Evolutionary conservation across 1,140 invertebrate species (phyloP).

Genomic region (Drosophila tsacasi): DNA sequence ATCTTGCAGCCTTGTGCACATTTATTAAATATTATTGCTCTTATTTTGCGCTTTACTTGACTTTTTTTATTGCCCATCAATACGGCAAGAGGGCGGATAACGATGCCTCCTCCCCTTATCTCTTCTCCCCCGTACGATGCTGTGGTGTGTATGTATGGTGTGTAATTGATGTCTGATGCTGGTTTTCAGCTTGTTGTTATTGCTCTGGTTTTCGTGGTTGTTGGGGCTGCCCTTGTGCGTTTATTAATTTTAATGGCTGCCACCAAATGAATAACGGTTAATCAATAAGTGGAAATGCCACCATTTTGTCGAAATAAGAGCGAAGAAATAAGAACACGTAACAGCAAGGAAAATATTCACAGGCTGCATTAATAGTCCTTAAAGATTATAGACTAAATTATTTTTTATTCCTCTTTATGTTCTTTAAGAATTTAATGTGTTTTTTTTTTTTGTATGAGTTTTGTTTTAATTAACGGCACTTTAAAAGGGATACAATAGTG

Average conservation of each 20-base stretch:
- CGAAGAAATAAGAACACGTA: neutral
- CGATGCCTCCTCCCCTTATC: neutral
- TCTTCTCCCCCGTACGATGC: neutral
- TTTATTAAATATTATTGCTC: slow-evolving; percentile 84
- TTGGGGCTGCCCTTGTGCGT: slow-evolving; percentile 35
- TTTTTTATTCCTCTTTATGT: neutral
- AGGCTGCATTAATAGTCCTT: neutral
- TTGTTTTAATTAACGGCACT: too few relatives aligned
- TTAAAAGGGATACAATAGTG: too few relatives aligned
- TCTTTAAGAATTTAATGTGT: too few relatives aligned
- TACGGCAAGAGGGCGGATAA: slow-evolving; percentile 40
- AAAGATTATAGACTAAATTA: neutral
- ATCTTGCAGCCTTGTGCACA: slow-evolving; percentile 47
- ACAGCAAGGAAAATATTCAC: neutral
- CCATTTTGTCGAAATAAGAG: slow-evolving; percentile 12
- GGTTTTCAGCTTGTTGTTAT: slow-evolving; percentile 20
- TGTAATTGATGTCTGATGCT: slow-evolving; percentile 10
- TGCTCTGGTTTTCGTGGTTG: slow-evolving; percentile 10
- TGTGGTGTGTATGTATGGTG: slow-evolving; percentile 1
- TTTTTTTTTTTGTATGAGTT: too few relatives aligned
- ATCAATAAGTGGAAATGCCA: slow-evolving; percentile 60
- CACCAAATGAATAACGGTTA: slow-evolving; percentile 69
- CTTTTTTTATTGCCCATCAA: slow-evolving; percentile 73
- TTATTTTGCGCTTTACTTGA: slow-evolving; percentile 74
- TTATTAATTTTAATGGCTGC: slow-evolving; percentile 75